These are phyloP conservation scores for Drosophila azteca DNA, from an alignment of 1,140 invertebrate genomes.

Conservation along the genomic window DNA sequence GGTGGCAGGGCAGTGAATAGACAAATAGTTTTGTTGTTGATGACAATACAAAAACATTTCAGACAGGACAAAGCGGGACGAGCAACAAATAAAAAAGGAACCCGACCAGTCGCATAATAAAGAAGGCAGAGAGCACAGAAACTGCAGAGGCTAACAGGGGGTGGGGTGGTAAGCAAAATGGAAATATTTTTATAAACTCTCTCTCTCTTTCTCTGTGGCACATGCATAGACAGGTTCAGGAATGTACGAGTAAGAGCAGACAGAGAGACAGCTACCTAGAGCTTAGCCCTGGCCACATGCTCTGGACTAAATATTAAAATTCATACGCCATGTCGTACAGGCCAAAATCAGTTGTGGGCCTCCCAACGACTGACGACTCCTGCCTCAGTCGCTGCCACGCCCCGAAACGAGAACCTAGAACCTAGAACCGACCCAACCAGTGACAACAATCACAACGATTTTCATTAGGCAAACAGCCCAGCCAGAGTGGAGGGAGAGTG, in stretches of 20 bases:
- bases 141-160: background rate
- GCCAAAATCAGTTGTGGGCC: constrained; percentile 58
- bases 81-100: constrained; percentile 56
- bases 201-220: constrained; percentile 8
- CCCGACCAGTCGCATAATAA: constrained; percentile 40
- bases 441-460: constrained; percentile 64
- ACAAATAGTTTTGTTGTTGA: constrained; percentile 77
- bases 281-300: constrained; percentile 25
- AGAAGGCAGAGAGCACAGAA: constrained; percentile 20
- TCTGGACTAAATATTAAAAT: constrained; percentile 75
- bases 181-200: constrained; percentile 52
- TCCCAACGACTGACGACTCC: background rate
- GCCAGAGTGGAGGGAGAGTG: constrained; percentile 8
- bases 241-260: constrained; percentile 21
- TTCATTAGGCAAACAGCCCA: constrained; percentile 70
- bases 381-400: background rate
- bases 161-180: constrained; percentile 22
- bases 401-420: too few species aligned
- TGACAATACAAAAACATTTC: constrained; percentile 75
- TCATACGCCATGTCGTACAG: constrained; percentile 78
- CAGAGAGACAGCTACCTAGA: constrained; percentile 6
- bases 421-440: constrained; percentile 9
- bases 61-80: constrained; percentile 55
- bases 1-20: constrained; percentile 61
- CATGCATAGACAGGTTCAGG: constrained; percentile 30